These are phyloP conservation scores for Argynnis bischoffii DNA, from an alignment of 2,888 invertebrate genomes.

Conservation along the genomic window DNA sequence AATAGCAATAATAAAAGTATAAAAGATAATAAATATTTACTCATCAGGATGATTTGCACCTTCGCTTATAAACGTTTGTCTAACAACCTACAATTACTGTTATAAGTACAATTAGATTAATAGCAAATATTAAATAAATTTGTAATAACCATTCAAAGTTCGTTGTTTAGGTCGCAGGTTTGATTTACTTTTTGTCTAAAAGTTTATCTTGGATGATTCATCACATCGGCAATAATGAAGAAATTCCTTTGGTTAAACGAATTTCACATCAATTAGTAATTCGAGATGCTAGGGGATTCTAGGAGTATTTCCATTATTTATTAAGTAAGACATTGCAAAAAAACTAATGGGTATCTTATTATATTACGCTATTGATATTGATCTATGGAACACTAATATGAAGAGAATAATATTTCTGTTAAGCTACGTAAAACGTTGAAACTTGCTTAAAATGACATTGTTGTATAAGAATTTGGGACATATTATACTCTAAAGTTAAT, in stretches of 20 bases:
- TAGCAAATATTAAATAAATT: constrained; percentile 60
- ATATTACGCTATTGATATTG: too few species aligned
- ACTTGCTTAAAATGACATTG: too few species aligned
- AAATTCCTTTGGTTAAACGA: constrained; percentile 70
- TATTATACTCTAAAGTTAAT: too few species aligned
- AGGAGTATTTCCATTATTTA: constrained; percentile 44
- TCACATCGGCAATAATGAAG: constrained; percentile 72
- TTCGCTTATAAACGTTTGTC: constrained; percentile 49
- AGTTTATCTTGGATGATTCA: constrained; percentile 76
- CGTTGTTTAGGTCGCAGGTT: constrained; percentile 49
- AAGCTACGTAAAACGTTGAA: too few species aligned
- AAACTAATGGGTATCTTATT: constrained; percentile 6
- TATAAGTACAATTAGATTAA: constrained; percentile 34
- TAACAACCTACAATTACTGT: constrained; percentile 20
- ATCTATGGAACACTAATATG: too few species aligned
- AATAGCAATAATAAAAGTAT: constrained; percentile 29
- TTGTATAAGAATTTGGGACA: too few species aligned
- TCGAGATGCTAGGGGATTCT: constrained; percentile 55
- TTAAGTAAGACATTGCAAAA: constrained; percentile 23
- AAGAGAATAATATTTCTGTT: too few species aligned
- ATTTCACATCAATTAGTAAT: constrained; percentile 75
- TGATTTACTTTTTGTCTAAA: constrained; percentile 71
- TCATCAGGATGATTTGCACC: constrained; percentile 48
- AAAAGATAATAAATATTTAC: constrained; percentile 34
- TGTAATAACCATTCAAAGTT: constrained; percentile 63